Evolutionary conservation across 2,888 invertebrate species (phyloP).

Genomic region (Rhogogaster chlorosoma): DNA sequence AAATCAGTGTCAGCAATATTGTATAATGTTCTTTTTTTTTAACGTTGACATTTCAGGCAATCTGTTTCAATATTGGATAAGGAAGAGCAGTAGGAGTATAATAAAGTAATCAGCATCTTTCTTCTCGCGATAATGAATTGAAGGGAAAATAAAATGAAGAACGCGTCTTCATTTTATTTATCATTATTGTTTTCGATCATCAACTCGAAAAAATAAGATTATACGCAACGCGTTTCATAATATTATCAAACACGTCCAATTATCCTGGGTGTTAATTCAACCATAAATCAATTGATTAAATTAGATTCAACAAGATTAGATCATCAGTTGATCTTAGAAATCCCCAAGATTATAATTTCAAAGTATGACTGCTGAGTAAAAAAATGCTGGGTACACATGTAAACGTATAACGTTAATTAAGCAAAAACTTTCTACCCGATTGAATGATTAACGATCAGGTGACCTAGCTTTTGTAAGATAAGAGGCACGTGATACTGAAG

Average conservation of each 20-base stretch:
- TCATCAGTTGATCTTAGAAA: background rate
- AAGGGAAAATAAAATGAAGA: background rate
- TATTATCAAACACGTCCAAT: background rate
- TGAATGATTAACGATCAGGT: conserved; percentile 23
- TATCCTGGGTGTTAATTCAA: background rate
- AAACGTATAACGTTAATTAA: background rate
- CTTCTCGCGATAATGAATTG: background rate
- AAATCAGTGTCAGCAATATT: background rate
- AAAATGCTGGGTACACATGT: background rate
- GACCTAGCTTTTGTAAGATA: conserved; percentile 14
- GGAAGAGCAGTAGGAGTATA: background rate
- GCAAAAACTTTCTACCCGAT: conserved; percentile 25
- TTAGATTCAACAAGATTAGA: conserved; percentile 1
- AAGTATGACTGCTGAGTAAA: background rate
- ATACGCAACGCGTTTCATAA: background rate
- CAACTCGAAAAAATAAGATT: background rate
- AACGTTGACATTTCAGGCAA: background rate
- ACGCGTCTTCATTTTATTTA: background rate
- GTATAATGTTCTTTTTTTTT: background rate
- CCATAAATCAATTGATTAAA: background rate
- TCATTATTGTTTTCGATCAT: background rate
- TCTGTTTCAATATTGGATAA: background rate
- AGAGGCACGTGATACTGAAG: conserved; percentile 30
- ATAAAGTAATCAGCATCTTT: background rate
- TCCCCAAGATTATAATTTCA: background rate